Evolutionary conservation across 2,113 vertebrate genomes (phyloP), one percentile per base, ranked within the genome.

Genomic region (Daphoenositta chrysoptera): DNA sequence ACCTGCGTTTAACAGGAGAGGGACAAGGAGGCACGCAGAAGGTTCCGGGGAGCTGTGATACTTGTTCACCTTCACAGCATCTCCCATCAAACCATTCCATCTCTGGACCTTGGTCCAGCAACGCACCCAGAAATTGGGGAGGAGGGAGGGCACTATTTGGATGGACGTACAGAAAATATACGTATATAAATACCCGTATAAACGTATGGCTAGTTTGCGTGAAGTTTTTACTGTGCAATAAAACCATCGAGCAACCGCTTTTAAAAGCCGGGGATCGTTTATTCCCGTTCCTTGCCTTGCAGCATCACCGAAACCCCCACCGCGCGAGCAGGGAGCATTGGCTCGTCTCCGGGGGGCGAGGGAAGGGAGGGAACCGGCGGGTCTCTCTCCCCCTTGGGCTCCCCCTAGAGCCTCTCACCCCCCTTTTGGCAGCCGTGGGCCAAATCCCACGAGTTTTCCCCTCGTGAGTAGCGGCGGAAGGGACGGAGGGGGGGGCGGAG

Each of bases 1-100:
- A 98, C 72, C 98, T 98, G 98, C 85, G 97, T 97, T 98, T 97
- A 98, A 97, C 97, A 97, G 96, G 96, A 97, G 95, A 88, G 87
- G 96, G 91, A 96, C 87, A 91, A 93, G 92, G 94, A 97, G 97
- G 97, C 92, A 94, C 93, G 97, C 35, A 58, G 96, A 71, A 93
- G 96, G 96, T 89, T 96, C 88, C 27, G 45, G 77, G 78, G 76
- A 80, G 93, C 93, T 96, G 77, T 79, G 82, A n/a, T 54, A 85
- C 81, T 73, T 76, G 92, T 93, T 96, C 97, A 90, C 63, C 53
- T 96, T 96, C 97, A 68, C 96, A 94, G 93, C 87, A 87, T 91
- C 70, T 90, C 87, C 84, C 84, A 50, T 75, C 88, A 95, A 94
- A 93, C 69, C 90, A 71, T 87, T 71, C 82, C 79, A 85, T 68